A percentile compares a stretch with the other conserved stretches of the same genome.
These are phyloP conservation scores for Hydrolagus colliei DNA, from an alignment of 2,797 vertebrate species.

Conservation along the genomic window DNA sequence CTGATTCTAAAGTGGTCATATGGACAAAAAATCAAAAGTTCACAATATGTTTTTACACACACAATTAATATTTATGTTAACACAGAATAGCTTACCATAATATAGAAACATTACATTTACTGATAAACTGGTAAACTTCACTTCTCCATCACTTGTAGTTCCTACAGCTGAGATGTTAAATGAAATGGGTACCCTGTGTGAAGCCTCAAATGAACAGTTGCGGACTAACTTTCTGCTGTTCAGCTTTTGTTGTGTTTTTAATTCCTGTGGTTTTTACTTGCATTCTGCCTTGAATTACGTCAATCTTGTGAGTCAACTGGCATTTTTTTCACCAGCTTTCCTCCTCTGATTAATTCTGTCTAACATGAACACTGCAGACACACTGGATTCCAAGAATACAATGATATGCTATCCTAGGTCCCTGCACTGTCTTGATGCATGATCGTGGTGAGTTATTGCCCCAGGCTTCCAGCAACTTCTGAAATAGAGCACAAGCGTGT, in stretches of 20 bases:
- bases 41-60: background rate
- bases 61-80: background rate
- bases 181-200: background rate
- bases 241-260: background rate
- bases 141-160: background rate
- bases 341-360: background rate
- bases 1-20: background rate
- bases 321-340: background rate
- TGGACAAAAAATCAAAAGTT: background rate
- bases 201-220: background rate
- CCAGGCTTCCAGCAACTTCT: conserved; percentile 25
- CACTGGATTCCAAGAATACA: background rate
- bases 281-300: background rate
- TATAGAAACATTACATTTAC: background rate
- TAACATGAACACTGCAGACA: background rate
- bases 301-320: background rate
- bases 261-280: background rate
- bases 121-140: background rate
- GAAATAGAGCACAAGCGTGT: background rate
- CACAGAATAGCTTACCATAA: background rate
- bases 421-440: conserved; percentile 23
- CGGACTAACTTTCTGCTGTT: background rate
- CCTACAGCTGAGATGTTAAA: background rate
- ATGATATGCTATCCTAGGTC: background rate
- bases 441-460: conserved; percentile 12